A percentile compares a stretch with the other conserved stretches of the same genome.
Conservation (phyloP, 2,113 vertebrate genomes). For the Epinephelus moara region DNA sequence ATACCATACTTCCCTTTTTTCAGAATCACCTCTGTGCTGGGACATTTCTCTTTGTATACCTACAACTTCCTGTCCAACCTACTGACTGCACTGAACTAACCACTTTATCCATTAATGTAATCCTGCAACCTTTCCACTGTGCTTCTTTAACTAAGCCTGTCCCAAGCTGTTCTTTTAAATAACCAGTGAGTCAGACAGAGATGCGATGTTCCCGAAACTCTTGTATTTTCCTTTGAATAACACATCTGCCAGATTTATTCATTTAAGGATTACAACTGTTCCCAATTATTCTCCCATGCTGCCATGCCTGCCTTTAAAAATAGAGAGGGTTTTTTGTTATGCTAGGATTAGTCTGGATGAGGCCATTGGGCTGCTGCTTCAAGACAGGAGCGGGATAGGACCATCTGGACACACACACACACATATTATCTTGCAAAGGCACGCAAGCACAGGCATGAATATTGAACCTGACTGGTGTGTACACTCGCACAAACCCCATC, state of each 20-base stretch:
- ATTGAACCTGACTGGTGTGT: slow-evolving; percentile 18
- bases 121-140: slow-evolving; percentile 1
- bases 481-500: background rate
- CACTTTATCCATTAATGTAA: background rate
- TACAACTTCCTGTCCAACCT: background rate
- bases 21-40: background rate
- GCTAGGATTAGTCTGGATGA: slow-evolving; percentile 49
- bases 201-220: slow-evolving; percentile 20
- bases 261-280: slow-evolving; percentile 58
- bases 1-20: background rate
- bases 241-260: slow-evolving; percentile 44
- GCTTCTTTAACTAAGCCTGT: background rate
- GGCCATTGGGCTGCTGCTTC: slow-evolving; percentile 30
- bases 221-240: slow-evolving; percentile 34
- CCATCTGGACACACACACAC: slow-evolving; percentile 31
- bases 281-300: slow-evolving; percentile 47
- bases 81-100: background rate
- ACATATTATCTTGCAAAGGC: slow-evolving; percentile 7
- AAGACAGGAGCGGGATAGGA: slow-evolving; percentile 10
- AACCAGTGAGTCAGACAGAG: slow-evolving; percentile 24
- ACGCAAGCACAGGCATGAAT: slow-evolving; percentile 10
- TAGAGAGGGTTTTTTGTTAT: slow-evolving; percentile 34
- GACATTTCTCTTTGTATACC: background rate
- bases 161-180: slow-evolving; percentile 20
- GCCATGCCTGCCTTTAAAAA: slow-evolving; percentile 37